phyloP scores from a whole-genome alignment of 1,140 invertebrate genomes.

The Aphelinus certus region DNA sequence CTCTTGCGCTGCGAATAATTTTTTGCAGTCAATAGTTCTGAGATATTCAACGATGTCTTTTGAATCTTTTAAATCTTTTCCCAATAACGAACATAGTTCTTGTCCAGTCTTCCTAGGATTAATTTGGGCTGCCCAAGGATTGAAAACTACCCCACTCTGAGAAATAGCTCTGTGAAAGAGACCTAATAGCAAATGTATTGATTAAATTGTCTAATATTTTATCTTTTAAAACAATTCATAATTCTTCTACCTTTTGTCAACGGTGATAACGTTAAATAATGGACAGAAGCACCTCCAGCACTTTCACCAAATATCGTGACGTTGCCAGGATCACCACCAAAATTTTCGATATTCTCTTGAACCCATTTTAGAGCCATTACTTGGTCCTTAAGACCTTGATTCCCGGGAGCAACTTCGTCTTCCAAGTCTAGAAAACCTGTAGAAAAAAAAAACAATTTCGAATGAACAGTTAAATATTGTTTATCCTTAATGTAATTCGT shows the following conservation, averaged over 20 bases:
- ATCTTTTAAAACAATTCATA: not conserved
- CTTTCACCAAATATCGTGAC: slow-evolving; percentile 74
- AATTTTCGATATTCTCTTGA: slow-evolving; percentile 68
- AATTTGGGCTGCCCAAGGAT: not conserved
- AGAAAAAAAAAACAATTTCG: not conserved
- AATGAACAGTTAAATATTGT: not conserved
- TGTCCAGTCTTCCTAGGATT: not conserved
- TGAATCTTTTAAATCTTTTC: not conserved
- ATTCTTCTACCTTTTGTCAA: slow-evolving; percentile 38
- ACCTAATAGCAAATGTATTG: not conserved
- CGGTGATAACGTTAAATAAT: slow-evolving; percentile 39
- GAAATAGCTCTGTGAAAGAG: slow-evolving; percentile 24
- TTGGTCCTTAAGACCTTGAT: slow-evolving; percentile 68
- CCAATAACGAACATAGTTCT: not conserved
- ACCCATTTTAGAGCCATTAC: slow-evolving; percentile 56
- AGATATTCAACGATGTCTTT: not conserved
- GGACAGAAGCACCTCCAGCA: slow-evolving; percentile 64
- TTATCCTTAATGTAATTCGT: too few relatives aligned
- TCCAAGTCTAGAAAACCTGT: slow-evolving; percentile 45
- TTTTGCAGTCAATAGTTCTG: not conserved
- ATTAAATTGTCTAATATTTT: not conserved
- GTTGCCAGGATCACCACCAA: slow-evolving; percentile 70
- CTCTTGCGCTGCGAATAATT: not conserved
- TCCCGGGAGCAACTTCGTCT: slow-evolving; percentile 55
- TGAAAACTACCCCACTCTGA: not conserved